A percentile compares a stretch with the other conserved stretches of the same genome.
These are phyloP conservation scores for Coregonus clupeaformis DNA, from an alignment of 2,113 vertebrate species.

Conservation along the genomic window DNA sequence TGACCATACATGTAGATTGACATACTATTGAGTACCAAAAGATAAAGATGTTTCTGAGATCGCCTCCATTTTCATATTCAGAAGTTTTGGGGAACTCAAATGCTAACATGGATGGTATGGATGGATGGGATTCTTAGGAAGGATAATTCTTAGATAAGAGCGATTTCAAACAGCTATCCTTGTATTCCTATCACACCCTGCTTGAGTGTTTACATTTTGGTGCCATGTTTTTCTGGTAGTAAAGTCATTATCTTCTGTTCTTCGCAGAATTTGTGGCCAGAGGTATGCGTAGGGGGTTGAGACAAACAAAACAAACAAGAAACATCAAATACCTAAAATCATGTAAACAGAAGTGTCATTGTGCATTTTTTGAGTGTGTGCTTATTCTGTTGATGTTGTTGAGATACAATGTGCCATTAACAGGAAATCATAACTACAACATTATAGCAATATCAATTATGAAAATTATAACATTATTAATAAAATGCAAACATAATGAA, in stretches of 20 bases:
- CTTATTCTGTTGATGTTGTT: slow-evolving; percentile 71
- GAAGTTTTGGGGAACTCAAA: not conserved
- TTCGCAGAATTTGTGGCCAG: no score
- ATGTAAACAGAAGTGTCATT: slow-evolving; percentile 76
- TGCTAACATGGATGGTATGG: not conserved
- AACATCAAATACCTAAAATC: slow-evolving; percentile 64
- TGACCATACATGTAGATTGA: slow-evolving; percentile 29
- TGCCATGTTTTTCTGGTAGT: slow-evolving; percentile 28
- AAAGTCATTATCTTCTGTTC: slow-evolving; percentile 31
- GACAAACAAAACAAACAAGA: slow-evolving; percentile 50
- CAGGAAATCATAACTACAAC: slow-evolving; percentile 72
- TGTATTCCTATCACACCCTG: slow-evolving; percentile 17
- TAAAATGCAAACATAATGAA: slow-evolving; percentile 70
- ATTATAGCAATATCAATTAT: slow-evolving; percentile 67
- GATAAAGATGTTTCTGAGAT: slow-evolving; percentile 29
- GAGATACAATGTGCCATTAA: slow-evolving; percentile 76
- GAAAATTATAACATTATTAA: slow-evolving; percentile 68
- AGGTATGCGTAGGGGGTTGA: slow-evolving; percentile 48
- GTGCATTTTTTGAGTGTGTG: slow-evolving; percentile 75
- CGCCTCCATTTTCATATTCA: slow-evolving; percentile 3
- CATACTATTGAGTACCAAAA: slow-evolving; percentile 24
- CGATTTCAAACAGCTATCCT: slow-evolving; percentile 8
- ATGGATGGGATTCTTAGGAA: not conserved
- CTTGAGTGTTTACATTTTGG: slow-evolving; percentile 25
- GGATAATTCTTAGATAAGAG: not conserved